Base-by-base conservation (phyloP, 2,797 vertebrate species). In the Morus bassanus region DNA sequence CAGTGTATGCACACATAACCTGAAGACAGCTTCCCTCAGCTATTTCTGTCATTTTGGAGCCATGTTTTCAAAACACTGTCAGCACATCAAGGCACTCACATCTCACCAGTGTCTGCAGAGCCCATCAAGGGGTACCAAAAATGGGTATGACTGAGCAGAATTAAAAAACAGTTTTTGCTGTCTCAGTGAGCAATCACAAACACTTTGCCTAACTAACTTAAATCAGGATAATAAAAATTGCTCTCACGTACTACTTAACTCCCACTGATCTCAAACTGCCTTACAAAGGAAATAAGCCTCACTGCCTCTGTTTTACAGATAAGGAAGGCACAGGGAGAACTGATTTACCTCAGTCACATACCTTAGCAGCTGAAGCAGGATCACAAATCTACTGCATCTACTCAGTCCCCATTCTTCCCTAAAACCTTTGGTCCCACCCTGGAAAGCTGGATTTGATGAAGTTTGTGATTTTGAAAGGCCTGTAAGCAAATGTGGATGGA, bases 281-380 rank as follows among this genome's bases (percentile, higher is more conserved):
- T 21, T n/a, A 27, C n/a, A 68, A 41, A 84, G 84, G 84, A 93
- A 95, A 4, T 61, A 35, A 56, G 67, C 19, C 24, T 77, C 50
- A 57, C 63, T 50, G 27, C 13, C 25, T 18, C 16, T 43, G 18
- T 61, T 75, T 37, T 43, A 78, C 45, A 86, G 88, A 88, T 81
- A 91, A 91, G 61, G 60, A 69, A 53, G 35, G 43, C 37, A 39
- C 57, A 91, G 69, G 93, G 65, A 91, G 57, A 94, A 94, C 53
- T 76, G 90, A 93, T 95, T 94, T 91, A 69, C 39, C 25, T 53
- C 57, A 64, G 73, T 68, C 65, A 68, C n/a, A 15, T 14, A n/a
- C n/a, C n/a, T 19, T 12, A 45, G 54, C 56, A 79, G n/a, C 63
- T 43, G 67, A 60, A 78, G 35, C 6, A 54, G 22, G 7, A 41